Evolutionary conservation across 2,888 invertebrate genomes (phyloP), one percentile per base, ranked within the genome.

Genomic region (Parascotia fuliginaria): DNA sequence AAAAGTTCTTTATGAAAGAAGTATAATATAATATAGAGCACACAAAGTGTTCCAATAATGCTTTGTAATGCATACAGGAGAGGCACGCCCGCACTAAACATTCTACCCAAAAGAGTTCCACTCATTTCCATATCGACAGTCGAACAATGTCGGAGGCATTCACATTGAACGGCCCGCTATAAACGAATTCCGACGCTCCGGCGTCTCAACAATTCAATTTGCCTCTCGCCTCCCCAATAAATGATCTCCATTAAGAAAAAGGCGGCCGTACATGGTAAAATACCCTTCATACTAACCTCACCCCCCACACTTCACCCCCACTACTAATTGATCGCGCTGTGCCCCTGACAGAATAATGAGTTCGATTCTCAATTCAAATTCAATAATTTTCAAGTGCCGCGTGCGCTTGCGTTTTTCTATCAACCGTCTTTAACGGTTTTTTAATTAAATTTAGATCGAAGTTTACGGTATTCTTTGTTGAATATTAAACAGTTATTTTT

Each of bases 221-320:
- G 69, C 74, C 63, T 65, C 62, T 53, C 53, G 65, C 66, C 68
- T 67, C 58, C 75, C 72, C 68, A 68, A 68, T 68, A 70, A 68
- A 70, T 70, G 65, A 50, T 58, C 45, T 56, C 79, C 73, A 83
- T 83, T 83, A 84, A 75, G 82, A 83, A 85, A 83, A 85, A 83
- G 85, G 79, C 80, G 70, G 73, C 77, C 78, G 81, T 65, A 65
- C 67, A 67, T 60, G 60, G 64, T 67, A 56, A 34, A 34, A 29
- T 19, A 37, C 16, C 28, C 38, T 38, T 15, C 11, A 37, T 37
- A 43, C 22, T 29, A 37, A 9, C 39, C 27, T 27, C 38, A 13
- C 28, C 33, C 31, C 9, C 19, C 19, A n/a, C n/a, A n/a, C n/a
- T n/a, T n/a, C n/a, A n/a, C 14, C 29, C 11, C 27, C 12, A 24